A percentile compares a stretch with the other conserved stretches of the same genome.
Evolutionary conservation across 2,888 invertebrate genomes (phyloP).

Genomic region (Epistrophella euchroma): DNA sequence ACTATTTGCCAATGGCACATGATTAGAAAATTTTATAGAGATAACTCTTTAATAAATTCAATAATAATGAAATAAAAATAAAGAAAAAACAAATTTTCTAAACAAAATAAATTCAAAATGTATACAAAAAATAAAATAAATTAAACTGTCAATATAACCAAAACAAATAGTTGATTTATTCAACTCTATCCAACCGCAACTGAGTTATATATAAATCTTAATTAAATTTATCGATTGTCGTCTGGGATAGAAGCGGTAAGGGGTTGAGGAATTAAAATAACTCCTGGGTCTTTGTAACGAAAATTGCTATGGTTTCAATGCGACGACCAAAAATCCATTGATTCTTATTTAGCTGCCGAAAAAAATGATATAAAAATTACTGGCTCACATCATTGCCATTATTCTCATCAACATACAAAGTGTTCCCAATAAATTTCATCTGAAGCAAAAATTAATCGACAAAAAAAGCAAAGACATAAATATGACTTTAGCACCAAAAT

Average conservation of each 20-base stretch:
- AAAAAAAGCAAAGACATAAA: not conserved
- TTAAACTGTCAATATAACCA: constrained; percentile 30
- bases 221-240: constrained; percentile 70
- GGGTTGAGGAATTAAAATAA: not conserved
- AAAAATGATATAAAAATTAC: constrained; percentile 16
- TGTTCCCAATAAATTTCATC: constrained; percentile 47
- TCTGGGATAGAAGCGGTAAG: not conserved
- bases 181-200: constrained; percentile 37
- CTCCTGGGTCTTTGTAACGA: not conserved
- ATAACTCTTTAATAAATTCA: not conserved
- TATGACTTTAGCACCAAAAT: not conserved
- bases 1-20: not conserved
- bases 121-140: constrained; percentile 7
- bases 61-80: not conserved
- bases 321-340: constrained; percentile 21
- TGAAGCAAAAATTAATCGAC: constrained; percentile 32
- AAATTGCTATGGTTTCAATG: not conserved
- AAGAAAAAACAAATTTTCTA: not conserved
- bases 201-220: constrained; percentile 35
- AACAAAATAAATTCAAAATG: not conserved
- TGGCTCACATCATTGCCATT: constrained; percentile 49
- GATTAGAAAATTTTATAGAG: not conserved
- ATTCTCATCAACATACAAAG: constrained; percentile 35
- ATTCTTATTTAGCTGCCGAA: constrained; percentile 29
- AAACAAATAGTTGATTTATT: constrained; percentile 62